Percentiles rank a stretch among this genome's conserved stretches.
These are phyloP conservation scores for Marisa cornuarietis DNA, from an alignment of 1,140 invertebrate species.

Conservation along the genomic window DNA sequence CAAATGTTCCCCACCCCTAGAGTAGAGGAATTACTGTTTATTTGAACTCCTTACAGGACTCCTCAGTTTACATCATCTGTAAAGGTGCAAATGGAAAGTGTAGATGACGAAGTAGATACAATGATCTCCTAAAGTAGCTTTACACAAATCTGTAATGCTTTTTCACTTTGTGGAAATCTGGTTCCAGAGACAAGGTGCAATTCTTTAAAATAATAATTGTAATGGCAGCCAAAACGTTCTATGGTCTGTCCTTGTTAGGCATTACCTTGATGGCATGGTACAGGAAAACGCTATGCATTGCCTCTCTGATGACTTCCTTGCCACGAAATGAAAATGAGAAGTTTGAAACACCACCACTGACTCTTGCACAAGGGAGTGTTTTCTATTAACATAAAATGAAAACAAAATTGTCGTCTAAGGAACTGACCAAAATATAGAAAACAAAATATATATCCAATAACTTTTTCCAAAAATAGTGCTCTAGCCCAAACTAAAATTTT, in stretches of 20 bases:
- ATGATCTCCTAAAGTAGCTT: too few relatives aligned
- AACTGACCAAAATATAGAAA: background rate
- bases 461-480: background rate
- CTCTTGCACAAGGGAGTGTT: constrained; percentile 68
- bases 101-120: too few relatives aligned
- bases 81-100: too few relatives aligned
- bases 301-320: constrained; percentile 72
- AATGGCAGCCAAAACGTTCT: background rate
- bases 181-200: too few relatives aligned
- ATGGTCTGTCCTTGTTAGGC: background rate
- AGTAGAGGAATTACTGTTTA: too few relatives aligned
- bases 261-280: constrained; percentile 72
- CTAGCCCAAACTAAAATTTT: too few relatives aligned
- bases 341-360: constrained; percentile 75
- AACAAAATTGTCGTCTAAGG: background rate
- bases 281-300: constrained; percentile 75
- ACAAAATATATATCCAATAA: background rate
- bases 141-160: too few relatives aligned
- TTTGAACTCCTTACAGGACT: too few relatives aligned
- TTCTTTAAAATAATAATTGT: too few relatives aligned
- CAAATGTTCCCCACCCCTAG: too few relatives aligned
- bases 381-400: constrained; percentile 55
- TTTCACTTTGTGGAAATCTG: too few relatives aligned
- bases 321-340: constrained; percentile 76
- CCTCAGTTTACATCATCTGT: too few relatives aligned